These are phyloP conservation scores for Cynopterus sphinx DNA, from an alignment of 2,797 vertebrate genomes.

Conservation along the genomic window DNA sequence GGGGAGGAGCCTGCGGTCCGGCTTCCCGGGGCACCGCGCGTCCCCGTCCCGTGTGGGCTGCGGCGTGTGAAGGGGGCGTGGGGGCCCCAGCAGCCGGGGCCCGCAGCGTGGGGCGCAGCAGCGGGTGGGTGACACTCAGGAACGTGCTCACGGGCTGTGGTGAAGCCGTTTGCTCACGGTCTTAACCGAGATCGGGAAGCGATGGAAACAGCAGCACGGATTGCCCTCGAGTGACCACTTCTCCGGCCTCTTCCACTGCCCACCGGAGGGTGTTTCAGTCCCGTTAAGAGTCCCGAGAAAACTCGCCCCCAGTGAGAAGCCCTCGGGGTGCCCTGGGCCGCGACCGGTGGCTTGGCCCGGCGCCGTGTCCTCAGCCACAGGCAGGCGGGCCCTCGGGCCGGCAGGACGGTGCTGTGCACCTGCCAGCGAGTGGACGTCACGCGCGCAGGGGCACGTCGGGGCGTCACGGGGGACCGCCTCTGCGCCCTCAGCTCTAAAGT, in stretches of 20 bases:
- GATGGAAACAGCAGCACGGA: rapidly evolving
- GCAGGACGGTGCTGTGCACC: too few relatives aligned
- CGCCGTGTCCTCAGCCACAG: neutral
- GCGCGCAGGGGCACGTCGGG: too few relatives aligned
- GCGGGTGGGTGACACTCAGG: neutral
- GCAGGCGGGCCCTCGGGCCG: neutral
- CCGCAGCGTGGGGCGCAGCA: neutral
- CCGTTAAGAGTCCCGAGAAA: neutral
- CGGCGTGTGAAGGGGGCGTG: neutral
- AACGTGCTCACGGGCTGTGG: rapidly evolving
- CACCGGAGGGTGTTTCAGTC: neutral
- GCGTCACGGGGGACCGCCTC: too few relatives aligned
- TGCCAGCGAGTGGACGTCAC: too few relatives aligned
- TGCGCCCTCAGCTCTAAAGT: too few relatives aligned
- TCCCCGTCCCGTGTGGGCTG: neutral
- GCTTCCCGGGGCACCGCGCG: neutral
- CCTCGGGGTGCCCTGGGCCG: neutral
- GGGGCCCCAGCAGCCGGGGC: neutral
- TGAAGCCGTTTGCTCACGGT: rapidly evolving
- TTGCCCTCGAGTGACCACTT: rapidly evolving
- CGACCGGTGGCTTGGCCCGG: neutral
- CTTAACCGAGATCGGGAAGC: rapidly evolving
- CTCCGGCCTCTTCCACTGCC: neutral
- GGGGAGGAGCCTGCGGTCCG: neutral
- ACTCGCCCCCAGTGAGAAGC: neutral